Percentiles rank a stretch among this genome's conserved stretches.
Conservation (phyloP, 2,797 vertebrate genomes). For the Peromyscus attwateri region DNA sequence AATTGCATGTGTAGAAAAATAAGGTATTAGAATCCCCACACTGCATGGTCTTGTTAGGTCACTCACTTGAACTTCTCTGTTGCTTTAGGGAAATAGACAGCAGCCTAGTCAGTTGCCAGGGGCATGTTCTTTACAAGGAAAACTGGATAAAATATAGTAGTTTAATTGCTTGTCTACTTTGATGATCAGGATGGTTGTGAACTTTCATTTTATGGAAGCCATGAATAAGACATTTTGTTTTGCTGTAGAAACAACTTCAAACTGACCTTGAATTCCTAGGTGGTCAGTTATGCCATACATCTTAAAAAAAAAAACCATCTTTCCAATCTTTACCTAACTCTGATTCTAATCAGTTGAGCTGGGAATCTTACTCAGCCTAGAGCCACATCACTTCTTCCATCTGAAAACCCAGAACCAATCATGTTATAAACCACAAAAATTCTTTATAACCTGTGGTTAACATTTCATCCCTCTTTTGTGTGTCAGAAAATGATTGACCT, state of each 20-base stretch:
- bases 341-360: slow-evolving; percentile 21
- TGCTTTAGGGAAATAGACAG: neutral
- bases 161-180: neutral
- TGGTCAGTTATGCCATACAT: neutral
- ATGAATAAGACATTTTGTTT: slow-evolving; percentile 16
- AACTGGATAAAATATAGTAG: neutral
- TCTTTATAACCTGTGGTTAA: slow-evolving; percentile 56
- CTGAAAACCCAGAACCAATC: slow-evolving; percentile 69
- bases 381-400: neutral
- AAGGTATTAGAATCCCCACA: neutral
- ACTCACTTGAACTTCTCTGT: neutral
- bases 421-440: slow-evolving; percentile 65
- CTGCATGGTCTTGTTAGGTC: neutral
- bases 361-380: neutral
- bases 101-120: neutral
- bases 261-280: neutral
- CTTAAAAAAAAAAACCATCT: neutral
- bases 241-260: slow-evolving; percentile 13
- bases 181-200: neutral
- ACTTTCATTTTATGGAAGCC: neutral
- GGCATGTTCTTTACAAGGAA: neutral
- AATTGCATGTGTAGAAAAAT: neutral
- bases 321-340: slow-evolving; percentile 23
- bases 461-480: slow-evolving; percentile 66
- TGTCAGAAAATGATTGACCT: slow-evolving; percentile 76